These are phyloP conservation scores for Caenorhabditis virilis DNA, from an alignment of 2,888 invertebrate genomes.

Conservation along the genomic window DNA sequence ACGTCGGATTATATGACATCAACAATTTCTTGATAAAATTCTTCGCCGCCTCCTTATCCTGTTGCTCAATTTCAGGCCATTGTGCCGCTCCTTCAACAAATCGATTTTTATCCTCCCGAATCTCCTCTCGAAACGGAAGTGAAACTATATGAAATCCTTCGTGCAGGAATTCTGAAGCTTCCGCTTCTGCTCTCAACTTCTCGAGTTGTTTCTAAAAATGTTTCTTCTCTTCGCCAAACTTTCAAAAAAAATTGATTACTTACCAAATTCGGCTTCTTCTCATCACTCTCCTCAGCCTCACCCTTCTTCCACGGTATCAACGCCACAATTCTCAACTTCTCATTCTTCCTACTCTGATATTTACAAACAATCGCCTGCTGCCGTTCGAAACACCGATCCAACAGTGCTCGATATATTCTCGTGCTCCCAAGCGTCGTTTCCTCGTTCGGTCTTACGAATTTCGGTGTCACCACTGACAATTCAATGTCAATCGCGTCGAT, in stretches of 20 bases:
- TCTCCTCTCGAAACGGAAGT: constrained; percentile 37
- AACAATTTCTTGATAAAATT: constrained; percentile 25
- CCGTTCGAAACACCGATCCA: constrained; percentile 30
- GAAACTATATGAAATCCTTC: constrained; percentile 41
- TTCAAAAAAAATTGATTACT: too few relatives aligned
- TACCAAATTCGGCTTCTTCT: constrained; percentile 26
- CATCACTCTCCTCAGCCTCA: constrained; percentile 16
- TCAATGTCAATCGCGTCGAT: constrained; percentile 20
- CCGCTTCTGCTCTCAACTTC: constrained; percentile 15
- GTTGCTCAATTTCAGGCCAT: background rate
- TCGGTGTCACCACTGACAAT: constrained; percentile 14
- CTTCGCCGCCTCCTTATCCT: constrained; percentile 10
- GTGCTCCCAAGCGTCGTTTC: constrained; percentile 36
- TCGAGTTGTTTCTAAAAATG: background rate
- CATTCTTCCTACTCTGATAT: constrained; percentile 32
- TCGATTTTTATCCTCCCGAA: constrained; percentile 13
- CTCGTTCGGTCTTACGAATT: constrained; percentile 31
- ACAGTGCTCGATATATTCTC: constrained; percentile 31
- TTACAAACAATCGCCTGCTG: constrained; percentile 30
- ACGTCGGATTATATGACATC: constrained; percentile 35
- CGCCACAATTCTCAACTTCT: constrained; percentile 32
- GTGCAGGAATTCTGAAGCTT: constrained; percentile 24
- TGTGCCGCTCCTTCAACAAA: background rate
- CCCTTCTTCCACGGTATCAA: constrained; percentile 31
- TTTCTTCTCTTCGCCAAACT: too few relatives aligned